Conservation (phyloP, 2,888 invertebrate genomes). For the Deroplatys truncata region DNA sequence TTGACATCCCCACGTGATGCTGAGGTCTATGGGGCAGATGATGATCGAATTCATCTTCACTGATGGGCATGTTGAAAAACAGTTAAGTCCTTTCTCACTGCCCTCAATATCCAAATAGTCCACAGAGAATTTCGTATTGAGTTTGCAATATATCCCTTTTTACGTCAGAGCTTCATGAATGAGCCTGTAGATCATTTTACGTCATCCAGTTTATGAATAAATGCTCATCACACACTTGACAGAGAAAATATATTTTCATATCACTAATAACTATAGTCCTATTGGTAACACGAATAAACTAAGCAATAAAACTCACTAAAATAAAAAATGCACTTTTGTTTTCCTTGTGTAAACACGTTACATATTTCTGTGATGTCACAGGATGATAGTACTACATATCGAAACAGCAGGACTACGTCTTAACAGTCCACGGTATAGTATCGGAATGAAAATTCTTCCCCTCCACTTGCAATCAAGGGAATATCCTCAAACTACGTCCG, state of each 20-base stretch:
- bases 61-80: conserved; percentile 52
- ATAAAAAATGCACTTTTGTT: background rate
- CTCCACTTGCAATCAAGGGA: conserved; percentile 2
- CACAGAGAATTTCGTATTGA: background rate
- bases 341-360: background rate
- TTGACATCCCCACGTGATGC: conserved; percentile 49
- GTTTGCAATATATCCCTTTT: background rate
- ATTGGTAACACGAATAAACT: background rate
- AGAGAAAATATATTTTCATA: background rate
- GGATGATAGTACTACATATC: background rate
- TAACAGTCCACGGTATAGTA: background rate
- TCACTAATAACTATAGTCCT: background rate
- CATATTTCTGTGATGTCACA: background rate
- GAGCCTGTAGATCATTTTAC: background rate
- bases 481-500: background rate
- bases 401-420: background rate
- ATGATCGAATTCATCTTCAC: conserved; percentile 58
- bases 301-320: background rate
- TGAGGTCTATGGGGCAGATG: conserved; percentile 44
- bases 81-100: background rate
- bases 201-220: background rate
- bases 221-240: background rate
- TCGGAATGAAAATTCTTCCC: background rate
- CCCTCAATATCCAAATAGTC: background rate
- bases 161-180: background rate